Base-by-base conservation (phyloP, 2,797 vertebrate genomes). In the Urosaurus nigricauda region DNA sequence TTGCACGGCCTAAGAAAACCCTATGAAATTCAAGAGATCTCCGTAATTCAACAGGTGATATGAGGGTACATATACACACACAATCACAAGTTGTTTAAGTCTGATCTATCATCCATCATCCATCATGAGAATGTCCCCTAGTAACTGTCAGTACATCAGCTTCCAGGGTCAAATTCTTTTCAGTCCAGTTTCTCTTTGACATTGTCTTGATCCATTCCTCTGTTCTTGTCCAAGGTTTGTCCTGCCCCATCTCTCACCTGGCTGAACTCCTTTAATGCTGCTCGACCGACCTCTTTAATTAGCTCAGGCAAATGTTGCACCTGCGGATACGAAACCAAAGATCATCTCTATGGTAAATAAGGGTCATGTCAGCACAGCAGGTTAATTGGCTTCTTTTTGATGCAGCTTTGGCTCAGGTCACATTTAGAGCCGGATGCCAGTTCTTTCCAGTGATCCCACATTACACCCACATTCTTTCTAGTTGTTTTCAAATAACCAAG, bases 291-390 rank as follows among this genome's bases (percentile, higher is more conserved):
- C 19, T 82, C 79, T 81, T 81, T 74, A 81, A 74, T 81, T 73
- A 73, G 51, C 53, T 43, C 53, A 73, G 79, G 53, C 79, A 87
- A 87, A 81, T 56, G 5, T 73, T 81, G 26, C 37, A 60, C 79
- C 16, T 40, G 47, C 12, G 16, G 86, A 81, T 56, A 87, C 26
- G 73, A 81, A 87, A 79, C 79, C 86, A 81, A 87, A 81, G 79
- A 60, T 74, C 68, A 53, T 60, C 11, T 60, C 68, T 58, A n/a
- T 71, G 79, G 65, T 87, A 87, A 87, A 74, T 87, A 87, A 87
- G 68, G 47, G 51, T 60, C 24, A 81, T 60, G 53, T 43, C 37
- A 74, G 51, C 70, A 74, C 68, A 32, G 29, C 47, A 87, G 86
- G 79, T 81, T 87, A 81, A 87, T 81, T 87, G 65, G 78, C 53